Evolutionary conservation across 2,113 vertebrate genomes (phyloP).

Genomic region (rat (Rattus norvegicus)): GRCr8 NC_086031.1:76990001-76990500

Average conservation of each 20-base stretch:
- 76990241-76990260: background rate
- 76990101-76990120: background rate
- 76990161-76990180: too few species aligned
- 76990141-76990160: background rate
- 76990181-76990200: too few species aligned
- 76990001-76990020: background rate
- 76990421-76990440: conserved; percentile 59
- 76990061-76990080: background rate
- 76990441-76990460: conserved; percentile 74
- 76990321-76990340: background rate
- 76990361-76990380: conserved; percentile 57
- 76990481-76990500: conserved; percentile 38
- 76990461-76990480: conserved; percentile 9
- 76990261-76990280: background rate
- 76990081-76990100: background rate
- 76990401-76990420: conserved; percentile 55
- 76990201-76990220: too few species aligned
- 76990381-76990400: conserved; percentile 70
- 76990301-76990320: background rate
- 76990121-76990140: background rate
- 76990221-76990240: too few species aligned
- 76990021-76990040: background rate
- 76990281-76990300: too few species aligned
- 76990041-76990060: background rate
- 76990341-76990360: conserved; percentile 46